Base-by-base conservation (phyloP, 2,797 vertebrate species). In the Hapalemur alaotrensis region DNA sequence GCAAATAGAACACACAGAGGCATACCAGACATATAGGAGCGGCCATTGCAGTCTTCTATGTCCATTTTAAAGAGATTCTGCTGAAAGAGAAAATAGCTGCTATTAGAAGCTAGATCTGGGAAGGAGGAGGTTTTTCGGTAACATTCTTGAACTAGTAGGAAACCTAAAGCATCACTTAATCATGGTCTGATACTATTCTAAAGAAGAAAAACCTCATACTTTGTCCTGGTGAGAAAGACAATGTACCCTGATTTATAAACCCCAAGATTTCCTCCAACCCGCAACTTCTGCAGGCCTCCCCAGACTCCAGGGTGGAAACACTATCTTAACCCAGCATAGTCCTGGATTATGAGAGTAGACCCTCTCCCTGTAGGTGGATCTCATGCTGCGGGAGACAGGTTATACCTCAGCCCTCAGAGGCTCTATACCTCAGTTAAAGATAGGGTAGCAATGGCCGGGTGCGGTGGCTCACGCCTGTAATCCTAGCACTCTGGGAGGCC, bases 31-130 rank as follows among this genome's bases (percentile, higher is more conserved):
- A 99, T 98, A 98, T 99, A 99, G 97, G 99, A 99, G 96, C 99
- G 99, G 98, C 99, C 99, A 98, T 99, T 99, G 98, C 99, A 99
- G 98, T 99, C 99, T 97, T 99, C 99, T 98, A 99, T 98, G 98
- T 99, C 99, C 99, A 99, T 99, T 98, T 98, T 99, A 98, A 98
- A 98, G 98, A 98, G 98, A 98, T 98, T 98, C 98, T 98, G 99
- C 99, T 99, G 97, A 50, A 98, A 98, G 78, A 98, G 95, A 98
- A 96, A 92, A 97, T 5, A 91, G 63, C 67, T 88, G 69, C 32
- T 78, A 46, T 98, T 95, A 98, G 95, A 96, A 97, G 92, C 80
- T 83, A 97, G 75, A 79, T 70, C 4, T 12, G 50, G 54, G 93
- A 96, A 94, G 48, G 15, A 52, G 41, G 28, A 91, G 48, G 32